Evolutionary conservation across 2,888 invertebrate genomes (phyloP).

Genomic region (Ellobium chinense): DNA sequence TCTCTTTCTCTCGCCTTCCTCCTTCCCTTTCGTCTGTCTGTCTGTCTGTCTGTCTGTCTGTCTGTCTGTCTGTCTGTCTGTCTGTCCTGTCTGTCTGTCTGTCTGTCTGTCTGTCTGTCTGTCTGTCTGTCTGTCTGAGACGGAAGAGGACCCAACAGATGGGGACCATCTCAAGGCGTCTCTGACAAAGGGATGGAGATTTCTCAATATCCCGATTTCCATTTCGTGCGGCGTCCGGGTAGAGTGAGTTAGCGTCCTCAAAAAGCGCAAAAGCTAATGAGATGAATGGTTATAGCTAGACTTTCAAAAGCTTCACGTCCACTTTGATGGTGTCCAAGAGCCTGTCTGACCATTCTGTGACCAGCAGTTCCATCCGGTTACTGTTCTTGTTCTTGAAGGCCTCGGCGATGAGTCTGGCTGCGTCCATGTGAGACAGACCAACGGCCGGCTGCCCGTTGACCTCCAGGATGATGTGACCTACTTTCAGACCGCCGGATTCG

Average conservation of each 20-base stretch:
- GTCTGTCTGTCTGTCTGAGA: too few species aligned
- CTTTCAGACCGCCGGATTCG: slow-evolving; percentile 94
- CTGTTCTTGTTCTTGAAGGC: slow-evolving; percentile 94
- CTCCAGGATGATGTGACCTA: slow-evolving; percentile 95
- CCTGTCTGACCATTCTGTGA: slow-evolving; percentile 78
- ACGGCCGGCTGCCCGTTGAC: slow-evolving; percentile 88
- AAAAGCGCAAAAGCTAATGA: too few species aligned
- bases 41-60: slow-evolving; percentile 13
- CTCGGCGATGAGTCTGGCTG: slow-evolving; percentile 94
- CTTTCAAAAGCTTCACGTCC: slow-evolving; percentile 23
- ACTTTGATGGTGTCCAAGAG: slow-evolving; percentile 47
- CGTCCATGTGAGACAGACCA: slow-evolving; percentile 92
- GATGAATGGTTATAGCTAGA: neutral
- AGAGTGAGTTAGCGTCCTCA: too few species aligned
- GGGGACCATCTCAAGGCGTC: too few species aligned
- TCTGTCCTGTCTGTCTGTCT: too few species aligned
- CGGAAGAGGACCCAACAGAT: neutral
- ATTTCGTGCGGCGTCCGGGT: too few species aligned
- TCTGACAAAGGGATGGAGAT: too few species aligned
- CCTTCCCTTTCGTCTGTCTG: too few species aligned
- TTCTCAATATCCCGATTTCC: too few species aligned
- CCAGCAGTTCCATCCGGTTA: slow-evolving; percentile 94
- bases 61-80: neutral
- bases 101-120: too few species aligned
- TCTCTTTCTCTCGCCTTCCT: too few species aligned